Percentiles rank a stretch among this genome's conserved stretches.
phyloP scores from a whole-genome alignment of 1,140 invertebrate species.

The Drosophila subobscura region DNA sequence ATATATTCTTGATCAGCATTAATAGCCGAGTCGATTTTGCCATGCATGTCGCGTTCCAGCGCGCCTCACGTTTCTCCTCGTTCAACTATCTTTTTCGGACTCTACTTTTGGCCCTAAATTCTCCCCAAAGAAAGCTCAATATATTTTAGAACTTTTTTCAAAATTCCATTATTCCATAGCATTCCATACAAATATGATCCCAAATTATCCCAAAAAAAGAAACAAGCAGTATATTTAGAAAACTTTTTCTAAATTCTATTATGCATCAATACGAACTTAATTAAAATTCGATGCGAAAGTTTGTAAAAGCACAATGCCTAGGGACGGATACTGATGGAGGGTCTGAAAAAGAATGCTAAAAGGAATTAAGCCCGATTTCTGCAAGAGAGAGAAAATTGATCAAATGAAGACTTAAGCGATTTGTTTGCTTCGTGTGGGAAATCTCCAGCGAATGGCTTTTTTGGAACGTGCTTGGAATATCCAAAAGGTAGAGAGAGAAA shows the following conservation, averaged over 20 bases:
- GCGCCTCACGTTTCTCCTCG: too few relatives aligned
- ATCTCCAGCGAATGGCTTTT: conserved; percentile 58
- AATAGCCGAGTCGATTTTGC: too few relatives aligned
- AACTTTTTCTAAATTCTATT: conserved; percentile 1
- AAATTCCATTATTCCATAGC: conserved; percentile 1
- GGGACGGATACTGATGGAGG: neutral
- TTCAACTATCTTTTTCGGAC: too few relatives aligned
- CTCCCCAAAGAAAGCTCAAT: too few relatives aligned
- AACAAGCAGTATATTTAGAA: too few relatives aligned
- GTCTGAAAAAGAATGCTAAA: conserved; percentile 20
- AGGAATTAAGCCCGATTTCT: conserved; percentile 31
- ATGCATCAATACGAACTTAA: conserved; percentile 1
- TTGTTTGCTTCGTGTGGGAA: conserved; percentile 40
- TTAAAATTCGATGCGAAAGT: conserved; percentile 28
- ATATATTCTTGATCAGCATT: too few relatives aligned
- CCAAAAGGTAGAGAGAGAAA: conserved; percentile 13
- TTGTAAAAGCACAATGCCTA: neutral
- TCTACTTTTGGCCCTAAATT: too few relatives aligned
- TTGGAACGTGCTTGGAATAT: conserved; percentile 56
- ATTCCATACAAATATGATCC: too few relatives aligned
- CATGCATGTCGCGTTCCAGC: too few relatives aligned
- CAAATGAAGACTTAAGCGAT: conserved; percentile 57
- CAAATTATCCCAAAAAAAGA: too few relatives aligned
- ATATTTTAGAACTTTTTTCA: neutral
- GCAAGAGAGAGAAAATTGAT: conserved; percentile 29